Conservation (phyloP, 2,888 invertebrate genomes). For the Platypus cylindrus region DNA sequence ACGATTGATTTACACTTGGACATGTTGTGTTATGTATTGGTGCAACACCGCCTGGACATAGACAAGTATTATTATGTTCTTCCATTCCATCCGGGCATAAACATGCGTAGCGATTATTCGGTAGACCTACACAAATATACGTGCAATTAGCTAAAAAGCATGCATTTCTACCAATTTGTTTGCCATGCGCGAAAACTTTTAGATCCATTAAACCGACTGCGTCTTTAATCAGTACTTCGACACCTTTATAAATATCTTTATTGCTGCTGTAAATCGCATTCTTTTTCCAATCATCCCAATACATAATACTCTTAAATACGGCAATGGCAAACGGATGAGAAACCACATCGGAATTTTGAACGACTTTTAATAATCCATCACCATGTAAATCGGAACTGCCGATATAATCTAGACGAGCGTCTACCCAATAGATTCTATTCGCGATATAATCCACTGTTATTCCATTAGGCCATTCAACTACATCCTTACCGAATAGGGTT, state of each 20-base stretch:
- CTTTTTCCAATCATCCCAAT: conserved; percentile 83
- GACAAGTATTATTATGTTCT: conserved; percentile 46
- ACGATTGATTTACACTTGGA: conserved; percentile 47
- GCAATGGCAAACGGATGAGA: conserved; percentile 80
- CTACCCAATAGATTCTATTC: conserved; percentile 76
- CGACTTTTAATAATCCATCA: conserved; percentile 46
- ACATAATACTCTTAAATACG: conserved; percentile 72
- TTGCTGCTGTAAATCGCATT: conserved; percentile 68
- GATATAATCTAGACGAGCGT: conserved; percentile 71
- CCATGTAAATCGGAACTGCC: conserved; percentile 43
- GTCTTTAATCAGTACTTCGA: conserved; percentile 37
- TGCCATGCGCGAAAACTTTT: conserved; percentile 64
- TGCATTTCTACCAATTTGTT: conserved; percentile 55
- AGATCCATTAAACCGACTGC: conserved; percentile 69
- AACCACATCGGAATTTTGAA: conserved; percentile 46
- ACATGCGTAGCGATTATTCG: conserved; percentile 51
- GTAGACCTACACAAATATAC: conserved; percentile 67
- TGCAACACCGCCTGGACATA: conserved; percentile 58
- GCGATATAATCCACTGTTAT: conserved; percentile 72
- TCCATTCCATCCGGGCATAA: conserved; percentile 64
- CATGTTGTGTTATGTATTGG: conserved; percentile 54
- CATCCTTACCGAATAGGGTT: conserved; percentile 49
- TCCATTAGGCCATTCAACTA: conserved; percentile 78
- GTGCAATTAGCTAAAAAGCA: conserved; percentile 53
- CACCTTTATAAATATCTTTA: conserved; percentile 50